A percentile compares a stretch with the other conserved stretches of the same genome.
These are phyloP conservation scores for Gambusia affinis DNA, from an alignment of 2,113 vertebrate genomes.

Conservation along the genomic window DNA sequence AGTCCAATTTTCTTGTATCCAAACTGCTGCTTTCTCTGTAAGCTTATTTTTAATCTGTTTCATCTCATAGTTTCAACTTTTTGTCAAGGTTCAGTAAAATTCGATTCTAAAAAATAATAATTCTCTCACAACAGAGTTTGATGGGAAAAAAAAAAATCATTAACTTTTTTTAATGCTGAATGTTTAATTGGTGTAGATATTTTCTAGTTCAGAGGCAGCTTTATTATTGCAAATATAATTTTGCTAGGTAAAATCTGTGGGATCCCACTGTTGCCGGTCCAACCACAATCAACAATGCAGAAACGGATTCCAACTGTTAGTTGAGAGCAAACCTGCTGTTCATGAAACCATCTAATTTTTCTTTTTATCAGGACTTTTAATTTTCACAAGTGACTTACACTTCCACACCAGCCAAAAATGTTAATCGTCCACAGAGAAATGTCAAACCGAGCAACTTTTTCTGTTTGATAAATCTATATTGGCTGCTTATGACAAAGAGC, in stretches of 20 bases:
- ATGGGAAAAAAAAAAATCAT: no score
- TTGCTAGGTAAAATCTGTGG: neutral
- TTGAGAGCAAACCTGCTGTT: neutral
- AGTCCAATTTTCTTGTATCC: neutral
- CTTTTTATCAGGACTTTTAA: neutral
- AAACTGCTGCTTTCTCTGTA: neutral
- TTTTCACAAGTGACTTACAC: neutral
- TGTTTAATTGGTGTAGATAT: neutral
- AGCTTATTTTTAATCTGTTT: neutral
- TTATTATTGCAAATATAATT: neutral
- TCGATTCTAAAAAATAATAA: neutral
- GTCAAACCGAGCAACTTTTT: neutral
- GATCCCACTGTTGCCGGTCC: neutral
- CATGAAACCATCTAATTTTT: neutral
- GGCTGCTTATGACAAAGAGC: neutral
- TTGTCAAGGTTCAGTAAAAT: neutral
- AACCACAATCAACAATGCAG: neutral
- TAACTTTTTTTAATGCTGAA: neutral
- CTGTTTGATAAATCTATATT: neutral
- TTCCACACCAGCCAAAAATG: neutral
- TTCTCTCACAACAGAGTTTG: no score
- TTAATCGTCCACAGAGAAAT: neutral
- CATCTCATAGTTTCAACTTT: neutral
- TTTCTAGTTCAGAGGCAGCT: neutral
- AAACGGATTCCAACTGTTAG: neutral